Evolutionary conservation across 1,140 invertebrate genomes (phyloP), one percentile per base, ranked within the genome.

Genomic region (Panulirus ornatus): DNA sequence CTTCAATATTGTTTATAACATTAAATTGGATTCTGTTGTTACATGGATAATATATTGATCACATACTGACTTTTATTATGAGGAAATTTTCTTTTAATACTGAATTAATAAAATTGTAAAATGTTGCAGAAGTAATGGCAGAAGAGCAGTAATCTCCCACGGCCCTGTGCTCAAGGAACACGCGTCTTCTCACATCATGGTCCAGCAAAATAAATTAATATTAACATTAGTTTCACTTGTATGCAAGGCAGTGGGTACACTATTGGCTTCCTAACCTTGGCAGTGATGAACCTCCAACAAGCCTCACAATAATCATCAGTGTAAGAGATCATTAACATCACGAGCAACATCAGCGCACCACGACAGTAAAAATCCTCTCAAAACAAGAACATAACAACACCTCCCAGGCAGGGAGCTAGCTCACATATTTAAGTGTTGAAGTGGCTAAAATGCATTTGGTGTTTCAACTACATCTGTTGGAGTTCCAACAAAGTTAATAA

Each of bases 161-260:
- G 58, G 76, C 87, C 87, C 87, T 82, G 58, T 82, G 79, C 44
- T 51, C 22, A 88, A 83, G 87, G 87, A 88, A 88, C 87, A 88
- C 70, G 58, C 47, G 44, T 71, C 44, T 83, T 73, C 66, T 83
- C 78, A 73, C 87, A 88, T 82, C 87, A 88, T 88, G 79, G 87
- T 88, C 87, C 87, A 88, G 87, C 87, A 83, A 88, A 88, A 88
- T 88, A 88, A 88, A 88, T 88, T 78, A 87, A 87, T 87, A 78
- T 78, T 87, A 87, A 87, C 84, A 87, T 87, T 88, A 88, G 78
- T 88, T 88, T 88, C 87, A 88, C 87, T 88, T 88, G 87, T 88
- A 88, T 88, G 79, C 87, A 88, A 82, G 87, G 87, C 87, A 88
- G 87, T 88, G 87, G 78, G 87, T 88, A 88, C 87, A 88, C 87